Conservation (phyloP, 2,797 vertebrate species). For the Scomberomorus guttatus region DNA sequence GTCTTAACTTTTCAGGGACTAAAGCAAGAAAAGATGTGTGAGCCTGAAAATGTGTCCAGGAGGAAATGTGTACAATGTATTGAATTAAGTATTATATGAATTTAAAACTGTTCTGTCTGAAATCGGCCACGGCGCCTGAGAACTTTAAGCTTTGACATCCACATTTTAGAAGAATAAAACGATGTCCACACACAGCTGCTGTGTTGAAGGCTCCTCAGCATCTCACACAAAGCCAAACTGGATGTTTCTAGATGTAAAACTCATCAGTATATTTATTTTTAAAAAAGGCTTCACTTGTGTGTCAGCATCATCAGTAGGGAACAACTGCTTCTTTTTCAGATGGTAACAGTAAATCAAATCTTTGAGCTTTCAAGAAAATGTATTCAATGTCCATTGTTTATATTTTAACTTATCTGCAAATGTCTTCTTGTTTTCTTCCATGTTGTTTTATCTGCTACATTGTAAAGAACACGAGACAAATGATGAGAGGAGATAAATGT, state of each 20-base stretch:
- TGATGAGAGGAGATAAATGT: slow-evolving; percentile 19
- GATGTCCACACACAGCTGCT: not conserved
- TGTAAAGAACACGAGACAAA: slow-evolving; percentile 8
- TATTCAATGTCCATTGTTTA: not conserved
- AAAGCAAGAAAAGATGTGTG: no score
- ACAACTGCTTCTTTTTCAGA: not conserved
- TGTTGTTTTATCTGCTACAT: not conserved
- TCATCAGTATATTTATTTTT: not conserved
- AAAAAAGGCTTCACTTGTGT: not conserved
- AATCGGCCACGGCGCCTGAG: no score
- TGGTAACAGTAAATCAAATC: not conserved
- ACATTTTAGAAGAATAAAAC: not conserved
- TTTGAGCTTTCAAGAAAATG: not conserved
- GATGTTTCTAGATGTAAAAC: not conserved
- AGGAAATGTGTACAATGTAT: no score
- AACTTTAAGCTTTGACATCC: not conserved
- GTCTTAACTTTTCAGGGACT: not conserved
- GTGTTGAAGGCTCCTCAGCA: not conserved
- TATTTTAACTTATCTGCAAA: not conserved
- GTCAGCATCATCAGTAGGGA: not conserved
- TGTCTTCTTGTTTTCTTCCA: not conserved
- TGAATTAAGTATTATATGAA: no score
- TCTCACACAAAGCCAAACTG: not conserved
- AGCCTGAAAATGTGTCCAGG: no score
- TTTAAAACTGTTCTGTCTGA: no score